phyloP scores from a whole-genome alignment of 2,888 invertebrate genomes.

The Drosophila kambysellisi region DNA sequence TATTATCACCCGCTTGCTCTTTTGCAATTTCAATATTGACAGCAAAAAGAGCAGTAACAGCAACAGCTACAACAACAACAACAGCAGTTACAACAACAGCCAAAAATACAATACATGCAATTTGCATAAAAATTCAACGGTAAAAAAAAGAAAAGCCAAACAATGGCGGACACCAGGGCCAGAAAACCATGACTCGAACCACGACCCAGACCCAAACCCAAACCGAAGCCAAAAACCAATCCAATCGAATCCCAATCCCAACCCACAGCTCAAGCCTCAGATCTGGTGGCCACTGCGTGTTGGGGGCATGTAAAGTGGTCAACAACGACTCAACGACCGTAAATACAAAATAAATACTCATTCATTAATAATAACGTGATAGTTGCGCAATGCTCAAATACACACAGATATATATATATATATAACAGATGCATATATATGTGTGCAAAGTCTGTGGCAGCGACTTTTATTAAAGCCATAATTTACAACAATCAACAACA shows the following conservation, averaged over 20 bases:
- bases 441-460: conserved; percentile 32
- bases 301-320: conserved; percentile 23
- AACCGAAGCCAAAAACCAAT: neutral
- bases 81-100: conserved; percentile 4
- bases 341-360: conserved; percentile 79
- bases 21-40: conserved; percentile 70
- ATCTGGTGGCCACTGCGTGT: conserved; percentile 18
- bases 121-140: conserved; percentile 70
- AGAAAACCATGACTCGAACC: neutral
- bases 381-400: conserved; percentile 57
- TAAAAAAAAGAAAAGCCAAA: conserved; percentile 19
- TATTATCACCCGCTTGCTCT: conserved; percentile 52
- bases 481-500: conserved; percentile 65
- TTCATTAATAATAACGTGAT: conserved; percentile 80
- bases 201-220: neutral
- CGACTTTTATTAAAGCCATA: conserved; percentile 74
- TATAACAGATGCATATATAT: conserved; percentile 7
- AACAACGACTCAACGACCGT: conserved; percentile 53
- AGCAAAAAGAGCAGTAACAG: conserved; percentile 22
- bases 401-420: conserved; percentile 5
- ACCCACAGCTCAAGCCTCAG: conserved; percentile 17
- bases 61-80: conserved; percentile 1
- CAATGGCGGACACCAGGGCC: conserved; percentile 12
- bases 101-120: conserved; percentile 58
- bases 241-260: conserved; percentile 3